Conservation (phyloP, 2,888 invertebrate genomes). For the Sericinus montela region DNA sequence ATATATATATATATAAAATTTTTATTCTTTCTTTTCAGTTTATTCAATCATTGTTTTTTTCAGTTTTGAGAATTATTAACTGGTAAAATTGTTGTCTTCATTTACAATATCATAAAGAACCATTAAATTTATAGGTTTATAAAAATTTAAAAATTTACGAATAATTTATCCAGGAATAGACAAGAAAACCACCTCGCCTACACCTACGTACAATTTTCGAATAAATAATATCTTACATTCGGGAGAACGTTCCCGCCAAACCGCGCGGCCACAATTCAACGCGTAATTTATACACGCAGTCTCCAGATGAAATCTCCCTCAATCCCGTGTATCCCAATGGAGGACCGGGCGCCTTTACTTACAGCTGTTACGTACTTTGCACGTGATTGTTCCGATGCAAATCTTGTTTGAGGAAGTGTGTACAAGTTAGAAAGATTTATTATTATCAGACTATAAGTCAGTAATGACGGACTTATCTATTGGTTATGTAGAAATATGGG, state of each 20-base stretch:
- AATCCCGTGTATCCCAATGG: conserved; percentile 25
- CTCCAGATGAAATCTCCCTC: conserved; percentile 41
- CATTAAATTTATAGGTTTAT: too few relatives aligned
- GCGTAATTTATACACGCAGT: conserved; percentile 28
- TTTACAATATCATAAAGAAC: too few relatives aligned
- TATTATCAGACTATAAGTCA: not conserved
- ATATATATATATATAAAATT: too few relatives aligned
- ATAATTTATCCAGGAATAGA: too few relatives aligned
- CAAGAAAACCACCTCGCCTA: not conserved
- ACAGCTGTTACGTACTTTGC: conserved; percentile 28
- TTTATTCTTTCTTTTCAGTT: too few relatives aligned
- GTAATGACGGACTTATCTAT: too few relatives aligned
- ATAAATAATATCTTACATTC: conserved; percentile 15
- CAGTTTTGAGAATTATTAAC: too few relatives aligned
- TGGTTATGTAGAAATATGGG: too few relatives aligned
- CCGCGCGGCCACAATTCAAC: conserved; percentile 6
- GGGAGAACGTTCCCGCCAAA: too few relatives aligned
- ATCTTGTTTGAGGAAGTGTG: conserved; percentile 20
- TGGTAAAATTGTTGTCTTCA: too few relatives aligned
- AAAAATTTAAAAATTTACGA: too few relatives aligned
- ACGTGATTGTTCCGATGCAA: conserved; percentile 28
- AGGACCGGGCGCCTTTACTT: conserved; percentile 21
- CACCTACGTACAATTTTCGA: conserved; percentile 6
- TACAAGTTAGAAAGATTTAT: conserved; percentile 14
- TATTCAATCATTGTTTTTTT: too few relatives aligned